Conservation (phyloP, 2,888 invertebrate species). For the Dinocampus coccinellae region DNA sequence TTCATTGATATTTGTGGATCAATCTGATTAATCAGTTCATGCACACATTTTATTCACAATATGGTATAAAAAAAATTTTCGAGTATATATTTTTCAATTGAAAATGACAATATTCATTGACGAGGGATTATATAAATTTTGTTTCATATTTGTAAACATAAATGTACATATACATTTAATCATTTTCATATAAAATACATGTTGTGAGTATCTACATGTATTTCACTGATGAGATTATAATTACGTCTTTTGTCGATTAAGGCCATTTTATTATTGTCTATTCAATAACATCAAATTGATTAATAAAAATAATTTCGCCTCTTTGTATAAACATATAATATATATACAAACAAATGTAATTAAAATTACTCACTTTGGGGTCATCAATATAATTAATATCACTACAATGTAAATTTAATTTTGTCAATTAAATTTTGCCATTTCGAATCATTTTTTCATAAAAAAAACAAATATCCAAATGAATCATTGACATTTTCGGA, state of each 20-base stretch:
- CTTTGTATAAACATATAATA: not conserved
- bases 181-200: not conserved
- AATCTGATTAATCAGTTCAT: not conserved
- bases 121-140: not conserved
- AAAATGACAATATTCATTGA: not conserved
- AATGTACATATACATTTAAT: not conserved
- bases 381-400: constrained; percentile 48
- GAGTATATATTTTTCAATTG: not conserved
- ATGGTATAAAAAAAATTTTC: not conserved
- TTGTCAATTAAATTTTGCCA: not conserved
- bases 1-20: not conserved
- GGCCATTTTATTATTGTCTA: constrained; percentile 54
- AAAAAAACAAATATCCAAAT: not conserved
- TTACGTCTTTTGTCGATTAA: constrained; percentile 61
- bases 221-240: constrained; percentile 52
- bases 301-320: constrained; percentile 47
- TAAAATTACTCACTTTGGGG: constrained; percentile 38
- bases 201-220: not conserved
- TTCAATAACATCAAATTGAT: constrained; percentile 57
- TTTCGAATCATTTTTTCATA: not conserved
- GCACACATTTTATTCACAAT: not conserved
- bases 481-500: not conserved
- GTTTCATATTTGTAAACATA: too few species aligned
- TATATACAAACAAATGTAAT: not conserved
- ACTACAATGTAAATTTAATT: not conserved